phyloP scores from a whole-genome alignment of 2,797 vertebrate species.

The Cossypha heuglini region DNA sequence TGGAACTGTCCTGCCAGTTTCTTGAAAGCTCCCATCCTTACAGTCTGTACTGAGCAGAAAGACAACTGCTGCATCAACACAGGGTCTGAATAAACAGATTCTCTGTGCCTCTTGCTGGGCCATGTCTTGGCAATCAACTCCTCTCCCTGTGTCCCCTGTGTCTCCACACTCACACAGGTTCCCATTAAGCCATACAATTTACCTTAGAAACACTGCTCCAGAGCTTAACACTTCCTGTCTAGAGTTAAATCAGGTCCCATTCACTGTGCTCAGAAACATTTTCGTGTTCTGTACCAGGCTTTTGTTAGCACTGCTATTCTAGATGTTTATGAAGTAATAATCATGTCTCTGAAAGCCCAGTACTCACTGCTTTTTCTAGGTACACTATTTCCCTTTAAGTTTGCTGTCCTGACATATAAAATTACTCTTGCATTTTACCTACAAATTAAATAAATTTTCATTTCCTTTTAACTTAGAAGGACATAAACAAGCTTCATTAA shows the following conservation, averaged over 20 bases:
- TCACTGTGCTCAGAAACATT: constrained; percentile 22
- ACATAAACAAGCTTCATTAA: background rate
- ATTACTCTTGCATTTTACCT: constrained; percentile 32
- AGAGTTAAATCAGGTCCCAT: constrained; percentile 30
- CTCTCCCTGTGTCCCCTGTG: background rate
- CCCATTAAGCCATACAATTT: constrained; percentile 11
- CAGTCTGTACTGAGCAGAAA: background rate
- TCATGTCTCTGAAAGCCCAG: constrained; percentile 21
- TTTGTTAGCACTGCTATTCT: constrained; percentile 18
- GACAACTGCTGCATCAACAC: background rate
- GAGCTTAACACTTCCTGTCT: background rate
- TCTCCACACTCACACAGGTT: constrained; percentile 50
- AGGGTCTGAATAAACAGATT: background rate
- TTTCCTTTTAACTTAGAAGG: constrained; percentile 15
- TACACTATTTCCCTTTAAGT: constrained; percentile 39
- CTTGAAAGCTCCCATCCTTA: background rate
- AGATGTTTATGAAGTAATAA: constrained; percentile 50
- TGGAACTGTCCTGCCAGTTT: background rate
- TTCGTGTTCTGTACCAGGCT: constrained; percentile 29
- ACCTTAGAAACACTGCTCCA: background rate
- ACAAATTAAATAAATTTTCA: constrained; percentile 22
- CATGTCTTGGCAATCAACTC: constrained; percentile 11
- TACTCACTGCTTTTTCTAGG: constrained; percentile 46
- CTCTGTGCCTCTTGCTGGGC: background rate
- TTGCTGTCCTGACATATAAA: constrained; percentile 50